These are phyloP conservation scores for Trimorus sp. DNA, from an alignment of 2,888 invertebrate genomes.

Conservation along the genomic window DNA sequence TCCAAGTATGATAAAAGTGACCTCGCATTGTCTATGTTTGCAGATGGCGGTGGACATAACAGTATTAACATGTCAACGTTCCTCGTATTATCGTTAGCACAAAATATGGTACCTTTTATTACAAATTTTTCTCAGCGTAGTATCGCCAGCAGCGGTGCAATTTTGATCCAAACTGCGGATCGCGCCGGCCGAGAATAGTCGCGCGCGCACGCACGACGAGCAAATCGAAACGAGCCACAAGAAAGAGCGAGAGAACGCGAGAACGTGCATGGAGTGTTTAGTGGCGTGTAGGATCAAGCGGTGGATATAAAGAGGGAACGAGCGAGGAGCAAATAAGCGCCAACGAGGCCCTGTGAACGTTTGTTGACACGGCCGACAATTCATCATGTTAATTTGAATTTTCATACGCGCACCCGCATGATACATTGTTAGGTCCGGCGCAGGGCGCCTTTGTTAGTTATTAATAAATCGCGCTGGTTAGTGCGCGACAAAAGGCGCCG, in stretches of 20 bases:
- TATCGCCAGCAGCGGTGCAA: slow-evolving; percentile 20
- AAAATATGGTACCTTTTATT: too few species aligned
- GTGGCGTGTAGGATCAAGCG: slow-evolving; percentile 65
- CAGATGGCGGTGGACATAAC: too few species aligned
- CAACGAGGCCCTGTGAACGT: slow-evolving; percentile 41
- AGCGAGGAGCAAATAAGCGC: slow-evolving; percentile 45
- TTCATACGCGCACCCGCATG: slow-evolving; percentile 39
- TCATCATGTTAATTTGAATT: slow-evolving; percentile 62
- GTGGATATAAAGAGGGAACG: slow-evolving; percentile 61
- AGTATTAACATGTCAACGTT: too few species aligned
- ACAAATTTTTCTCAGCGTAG: too few species aligned
- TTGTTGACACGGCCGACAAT: slow-evolving; percentile 53
- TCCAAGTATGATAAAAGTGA: too few species aligned
- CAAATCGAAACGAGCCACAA: slow-evolving; percentile 70
- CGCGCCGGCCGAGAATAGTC: slow-evolving; percentile 71
- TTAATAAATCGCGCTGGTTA: slow-evolving; percentile 48
- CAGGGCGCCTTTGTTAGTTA: slow-evolving; percentile 40
- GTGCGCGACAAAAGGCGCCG: slow-evolving; percentile 16
- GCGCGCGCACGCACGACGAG: slow-evolving; percentile 68
- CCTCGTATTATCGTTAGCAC: too few species aligned
- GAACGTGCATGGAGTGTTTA: slow-evolving; percentile 71
- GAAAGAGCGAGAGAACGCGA: slow-evolving; percentile 50
- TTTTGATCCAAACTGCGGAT: slow-evolving; percentile 30
- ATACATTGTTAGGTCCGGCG: slow-evolving; percentile 39
- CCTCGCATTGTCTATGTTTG: too few species aligned